A percentile compares a stretch with the other conserved stretches of the same genome.
Conservation (phyloP, 2,888 invertebrate genomes). For the Girardia tigrina region DNA sequence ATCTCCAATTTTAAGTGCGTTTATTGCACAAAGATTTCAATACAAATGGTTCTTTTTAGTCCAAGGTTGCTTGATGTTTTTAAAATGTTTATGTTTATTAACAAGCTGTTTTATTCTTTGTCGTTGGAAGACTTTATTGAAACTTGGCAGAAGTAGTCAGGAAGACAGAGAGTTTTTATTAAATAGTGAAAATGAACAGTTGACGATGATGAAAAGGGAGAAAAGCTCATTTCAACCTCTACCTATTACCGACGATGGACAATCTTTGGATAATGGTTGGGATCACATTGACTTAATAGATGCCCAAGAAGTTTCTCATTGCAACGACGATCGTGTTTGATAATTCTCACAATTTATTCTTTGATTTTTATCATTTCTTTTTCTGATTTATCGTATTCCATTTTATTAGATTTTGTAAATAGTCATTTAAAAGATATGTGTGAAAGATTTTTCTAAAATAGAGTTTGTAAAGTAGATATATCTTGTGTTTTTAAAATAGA, state of each 20-base stretch:
- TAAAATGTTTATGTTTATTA: slow-evolving; percentile 29
- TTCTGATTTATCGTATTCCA: not conserved
- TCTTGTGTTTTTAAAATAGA: no score
- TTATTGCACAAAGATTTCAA: slow-evolving; percentile 31
- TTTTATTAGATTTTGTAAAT: no score
- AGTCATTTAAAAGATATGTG: no score
- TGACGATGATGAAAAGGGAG: not conserved
- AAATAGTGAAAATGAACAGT: not conserved
- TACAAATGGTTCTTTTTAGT: slow-evolving; percentile 37
- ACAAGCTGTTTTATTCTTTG: not conserved
- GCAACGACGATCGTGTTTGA: not conserved
- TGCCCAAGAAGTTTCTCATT: not conserved
- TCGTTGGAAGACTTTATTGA: not conserved
- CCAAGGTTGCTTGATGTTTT: slow-evolving; percentile 34
- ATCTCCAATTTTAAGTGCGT: slow-evolving; percentile 36
- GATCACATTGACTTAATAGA: not conserved
- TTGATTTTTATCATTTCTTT: not conserved
- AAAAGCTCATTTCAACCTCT: not conserved
- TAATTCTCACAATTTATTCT: no score
- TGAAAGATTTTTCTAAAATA: no score
- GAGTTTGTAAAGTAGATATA: no score
- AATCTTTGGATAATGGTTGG: not conserved
- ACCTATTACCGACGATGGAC: not conserved
- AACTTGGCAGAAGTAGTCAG: not conserved
- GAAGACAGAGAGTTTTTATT: not conserved